These are phyloP conservation scores for Drosophila aff. DNA, from an alignment of 1,140 invertebrate genomes.

Conservation along the genomic window DNA sequence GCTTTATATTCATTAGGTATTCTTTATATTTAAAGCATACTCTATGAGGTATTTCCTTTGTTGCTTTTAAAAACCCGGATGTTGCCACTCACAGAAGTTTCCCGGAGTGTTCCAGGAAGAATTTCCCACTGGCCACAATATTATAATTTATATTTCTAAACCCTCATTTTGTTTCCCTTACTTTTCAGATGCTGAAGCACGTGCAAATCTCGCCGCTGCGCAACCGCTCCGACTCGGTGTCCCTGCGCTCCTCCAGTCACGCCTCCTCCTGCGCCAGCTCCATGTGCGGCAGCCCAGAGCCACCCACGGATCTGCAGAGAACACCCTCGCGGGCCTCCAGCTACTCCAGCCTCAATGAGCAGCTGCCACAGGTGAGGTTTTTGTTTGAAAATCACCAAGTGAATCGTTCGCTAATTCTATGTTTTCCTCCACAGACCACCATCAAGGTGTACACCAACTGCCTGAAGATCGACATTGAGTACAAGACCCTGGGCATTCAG, in stretches of 20 bases:
- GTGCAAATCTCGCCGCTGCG: slow-evolving; percentile 93
- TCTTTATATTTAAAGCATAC: too few relatives aligned
- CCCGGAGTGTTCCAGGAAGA: slow-evolving; percentile 14
- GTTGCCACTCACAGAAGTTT: slow-evolving; percentile 47
- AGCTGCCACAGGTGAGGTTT: slow-evolving; percentile 85
- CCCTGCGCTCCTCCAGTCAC: slow-evolving; percentile 90
- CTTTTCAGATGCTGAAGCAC: slow-evolving; percentile 93
- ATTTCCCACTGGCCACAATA: background rate
- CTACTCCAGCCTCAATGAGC: slow-evolving; percentile 87
- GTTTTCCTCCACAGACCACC: slow-evolving; percentile 90
- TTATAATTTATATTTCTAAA: background rate
- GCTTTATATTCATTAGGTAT: background rate
- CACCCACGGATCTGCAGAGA: slow-evolving; percentile 85
- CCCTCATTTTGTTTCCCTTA: slow-evolving; percentile 3
- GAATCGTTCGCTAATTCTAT: background rate
- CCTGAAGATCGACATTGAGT: slow-evolving; percentile 95
- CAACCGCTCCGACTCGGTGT: slow-evolving; percentile 92
- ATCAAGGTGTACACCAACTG: slow-evolving; percentile 96
- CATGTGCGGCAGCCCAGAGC: slow-evolving; percentile 86
- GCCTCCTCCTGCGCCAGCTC: slow-evolving; percentile 87
- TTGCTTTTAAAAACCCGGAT: slow-evolving; percentile 35
- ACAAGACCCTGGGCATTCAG: slow-evolving; percentile 95
- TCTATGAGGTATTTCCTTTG: background rate
- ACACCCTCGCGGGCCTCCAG: slow-evolving; percentile 86
- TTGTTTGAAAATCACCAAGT: accelerated